Percentiles rank a stretch among this genome's conserved stretches.
These are phyloP conservation scores for Epirrita christyi DNA, from an alignment of 2,888 invertebrate species.

Conservation along the genomic window DNA sequence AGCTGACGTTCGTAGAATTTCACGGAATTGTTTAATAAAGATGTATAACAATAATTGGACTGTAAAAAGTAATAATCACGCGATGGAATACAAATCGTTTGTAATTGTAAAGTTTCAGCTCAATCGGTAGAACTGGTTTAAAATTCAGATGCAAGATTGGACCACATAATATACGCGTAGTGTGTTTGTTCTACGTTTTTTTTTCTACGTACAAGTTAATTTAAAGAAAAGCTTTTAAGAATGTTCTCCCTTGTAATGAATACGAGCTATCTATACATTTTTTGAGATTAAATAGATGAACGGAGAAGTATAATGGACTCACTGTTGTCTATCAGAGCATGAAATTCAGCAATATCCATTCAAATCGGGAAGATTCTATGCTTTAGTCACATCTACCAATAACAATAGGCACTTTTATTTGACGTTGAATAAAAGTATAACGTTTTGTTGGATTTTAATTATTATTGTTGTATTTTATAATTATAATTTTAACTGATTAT, in stretches of 20 bases:
- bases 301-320: slow-evolving; percentile 16
- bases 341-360: slow-evolving; percentile 27
- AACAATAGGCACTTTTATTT: too few relatives aligned
- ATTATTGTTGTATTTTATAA: too few relatives aligned
- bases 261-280: slow-evolving; percentile 5
- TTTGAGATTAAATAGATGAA: slow-evolving; percentile 17
- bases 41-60: slow-evolving; percentile 3
- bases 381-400: background rate
- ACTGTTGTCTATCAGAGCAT: slow-evolving; percentile 18
- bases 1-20: slow-evolving; percentile 5
- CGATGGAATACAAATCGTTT: slow-evolving; percentile 1
- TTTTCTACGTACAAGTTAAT: too few relatives aligned
- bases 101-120: too few relatives aligned
- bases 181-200: too few relatives aligned
- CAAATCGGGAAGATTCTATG: slow-evolving; percentile 13
- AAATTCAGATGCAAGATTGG: too few relatives aligned
- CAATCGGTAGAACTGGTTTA: too few relatives aligned
- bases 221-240: too few relatives aligned
- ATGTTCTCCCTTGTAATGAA: background rate
- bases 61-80: slow-evolving; percentile 8
- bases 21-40: background rate
- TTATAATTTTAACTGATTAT: too few relatives aligned
- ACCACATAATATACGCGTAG: too few relatives aligned
- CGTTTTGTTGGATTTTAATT: too few relatives aligned
- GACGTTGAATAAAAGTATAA: too few relatives aligned